These are phyloP conservation scores for Styela plicata DNA, from an alignment of 23 tunicate species.

Conservation along the genomic window DNA sequence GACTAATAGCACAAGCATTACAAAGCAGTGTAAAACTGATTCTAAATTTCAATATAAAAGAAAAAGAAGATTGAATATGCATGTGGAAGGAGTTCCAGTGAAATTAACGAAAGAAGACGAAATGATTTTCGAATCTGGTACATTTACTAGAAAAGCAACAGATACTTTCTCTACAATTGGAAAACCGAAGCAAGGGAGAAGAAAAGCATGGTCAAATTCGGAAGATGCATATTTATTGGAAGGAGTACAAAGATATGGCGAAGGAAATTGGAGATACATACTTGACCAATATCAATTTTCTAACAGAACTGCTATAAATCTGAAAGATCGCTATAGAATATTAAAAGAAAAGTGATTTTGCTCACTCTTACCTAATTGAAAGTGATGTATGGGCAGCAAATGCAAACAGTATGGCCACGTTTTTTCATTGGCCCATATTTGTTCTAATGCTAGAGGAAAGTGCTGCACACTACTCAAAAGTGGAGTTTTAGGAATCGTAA, in stretches of 20 bases:
- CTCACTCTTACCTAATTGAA: too few relatives aligned
- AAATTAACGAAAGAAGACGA: slow-evolving; percentile 12
- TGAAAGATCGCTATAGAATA: slow-evolving; percentile 23
- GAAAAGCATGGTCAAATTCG: slow-evolving; percentile 1
- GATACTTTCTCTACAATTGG: neutral
- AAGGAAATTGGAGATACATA: slow-evolving; percentile 22
- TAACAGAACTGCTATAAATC: slow-evolving; percentile 18
- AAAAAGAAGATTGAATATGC: neutral
- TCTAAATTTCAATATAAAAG: neutral
- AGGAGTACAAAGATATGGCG: slow-evolving; percentile 8
- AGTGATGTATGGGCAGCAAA: too few relatives aligned
- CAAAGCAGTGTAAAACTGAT: too few relatives aligned
- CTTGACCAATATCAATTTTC: neutral
- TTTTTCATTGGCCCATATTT: too few relatives aligned
- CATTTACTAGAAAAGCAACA: neutral
- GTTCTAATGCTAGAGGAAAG: too few relatives aligned
- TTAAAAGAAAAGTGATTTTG: neutral
- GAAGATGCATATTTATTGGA: slow-evolving; percentile 23
- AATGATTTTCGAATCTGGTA: neutral
- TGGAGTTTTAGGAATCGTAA: too few relatives aligned
- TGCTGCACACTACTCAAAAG: too few relatives aligned
- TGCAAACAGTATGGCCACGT: too few relatives aligned
- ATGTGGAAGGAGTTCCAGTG: neutral
- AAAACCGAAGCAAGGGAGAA: neutral
- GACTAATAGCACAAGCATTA: neutral